Conservation (phyloP, 2,797 vertebrate species). For the Poliocrania exsul region DNA sequence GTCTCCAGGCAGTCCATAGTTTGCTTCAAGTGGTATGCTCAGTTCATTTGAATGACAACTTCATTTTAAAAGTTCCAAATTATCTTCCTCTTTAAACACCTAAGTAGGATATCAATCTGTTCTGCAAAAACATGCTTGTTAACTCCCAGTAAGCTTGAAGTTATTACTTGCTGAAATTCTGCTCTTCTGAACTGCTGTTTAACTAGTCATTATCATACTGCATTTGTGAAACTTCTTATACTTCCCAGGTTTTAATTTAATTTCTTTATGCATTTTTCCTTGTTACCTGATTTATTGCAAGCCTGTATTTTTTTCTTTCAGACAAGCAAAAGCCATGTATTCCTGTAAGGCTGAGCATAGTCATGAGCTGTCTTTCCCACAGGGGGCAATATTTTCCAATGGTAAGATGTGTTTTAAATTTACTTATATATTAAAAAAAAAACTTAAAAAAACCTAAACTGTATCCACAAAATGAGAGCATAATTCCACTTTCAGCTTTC, state of each 20-base stretch:
- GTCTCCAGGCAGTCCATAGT: background rate
- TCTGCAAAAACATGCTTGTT: background rate
- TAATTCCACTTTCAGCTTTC: background rate
- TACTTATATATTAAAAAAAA: background rate
- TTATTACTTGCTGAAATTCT: background rate
- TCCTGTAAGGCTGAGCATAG: slow-evolving; percentile 95
- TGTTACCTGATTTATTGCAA: background rate
- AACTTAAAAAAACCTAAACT: background rate
- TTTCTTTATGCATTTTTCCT: background rate
- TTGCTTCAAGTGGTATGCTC: background rate
- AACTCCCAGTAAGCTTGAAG: background rate
- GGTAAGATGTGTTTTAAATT: slow-evolving; percentile 80
- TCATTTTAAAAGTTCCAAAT: background rate
- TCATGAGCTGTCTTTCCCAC: slow-evolving; percentile 95
- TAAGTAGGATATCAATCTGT: background rate
- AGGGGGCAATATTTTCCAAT: slow-evolving; percentile 92
- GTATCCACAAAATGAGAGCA: background rate
- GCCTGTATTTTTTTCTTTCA: slow-evolving; percentile 62
- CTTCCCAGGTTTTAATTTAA: background rate
- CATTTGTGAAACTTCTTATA: background rate
- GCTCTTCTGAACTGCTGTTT: background rate
- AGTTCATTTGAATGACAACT: background rate
- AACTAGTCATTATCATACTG: background rate
- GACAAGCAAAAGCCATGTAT: slow-evolving; percentile 94
- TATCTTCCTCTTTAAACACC: background rate